Base-by-base conservation (phyloP, 2,888 invertebrate species). In the Scaptomyza flava region DNA sequence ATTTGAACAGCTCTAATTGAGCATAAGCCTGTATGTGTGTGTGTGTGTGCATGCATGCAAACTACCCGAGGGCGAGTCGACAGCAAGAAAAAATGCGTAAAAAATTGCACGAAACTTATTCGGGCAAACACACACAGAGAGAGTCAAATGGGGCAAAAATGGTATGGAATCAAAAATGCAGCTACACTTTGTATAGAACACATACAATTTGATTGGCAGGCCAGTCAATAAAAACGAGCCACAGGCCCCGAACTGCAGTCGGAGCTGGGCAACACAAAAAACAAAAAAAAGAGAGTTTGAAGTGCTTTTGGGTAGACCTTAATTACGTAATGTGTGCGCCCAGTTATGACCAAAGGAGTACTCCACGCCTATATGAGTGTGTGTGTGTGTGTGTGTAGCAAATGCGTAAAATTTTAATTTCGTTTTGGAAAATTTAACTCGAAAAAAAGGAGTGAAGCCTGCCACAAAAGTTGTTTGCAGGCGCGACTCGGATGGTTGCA, bases 381-480 rank as follows among this genome's bases (percentile, higher is more conserved):
- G 33, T 45, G 45, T 51, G 61, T 52, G 57, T 66, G 67, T 48
- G 68, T 79, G 62, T 68, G 52, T 46, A 46, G 81, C 81, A 81
- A 83, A 78, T 84, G 89, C 84, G 89, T 84, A 84, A 84, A 89
- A 89, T 89, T 89, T 81, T 89, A 84, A 87, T 84, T 84, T 84
- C 82, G 87, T 87, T 84, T 83, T 83, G 82, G 82, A 83, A 83
- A 88, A 80, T 82, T 87, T 80, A 64, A 65, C 77, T 87, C 74
- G 84, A 84, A 81, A 79, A 63, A 64, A 61, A 43, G 41, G 41
- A 62, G 36, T 47, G 76, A 63, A 46, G 67, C 60, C 59, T 80
- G 81, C 67, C 66, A 75, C 76, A 66, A 72, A 87, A 81, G 84
- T 82, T 82, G 87, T 71, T 82, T 66, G 61, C 75, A 79, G 76